Conservation (phyloP, 2,797 vertebrate genomes). For the Carcharodon carcharias region DNA sequence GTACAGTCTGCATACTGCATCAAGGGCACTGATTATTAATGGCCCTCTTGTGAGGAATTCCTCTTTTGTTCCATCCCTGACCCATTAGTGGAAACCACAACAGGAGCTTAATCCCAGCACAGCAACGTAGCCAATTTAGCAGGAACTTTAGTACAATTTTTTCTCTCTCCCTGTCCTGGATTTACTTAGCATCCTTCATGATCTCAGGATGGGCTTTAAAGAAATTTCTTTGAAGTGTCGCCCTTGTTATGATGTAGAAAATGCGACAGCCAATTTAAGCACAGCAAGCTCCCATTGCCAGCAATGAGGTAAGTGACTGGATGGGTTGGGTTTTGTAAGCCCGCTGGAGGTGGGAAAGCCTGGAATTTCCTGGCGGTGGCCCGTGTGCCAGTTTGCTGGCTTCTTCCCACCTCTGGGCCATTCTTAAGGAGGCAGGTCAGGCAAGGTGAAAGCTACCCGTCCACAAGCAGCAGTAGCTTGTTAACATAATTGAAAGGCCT, state of each 20-base stretch:
- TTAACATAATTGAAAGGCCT: neutral
- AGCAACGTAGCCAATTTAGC: neutral
- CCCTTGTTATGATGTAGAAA: neutral
- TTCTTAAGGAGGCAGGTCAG: neutral
- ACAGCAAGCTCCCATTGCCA: neutral
- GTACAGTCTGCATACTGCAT: neutral
- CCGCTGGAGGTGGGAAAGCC: neutral
- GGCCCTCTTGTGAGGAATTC: neutral
- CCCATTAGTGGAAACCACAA: neutral
- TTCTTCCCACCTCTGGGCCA: neutral
- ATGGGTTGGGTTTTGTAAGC: neutral
- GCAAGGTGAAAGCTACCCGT: neutral
- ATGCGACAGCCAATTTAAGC: neutral
- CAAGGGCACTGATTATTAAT: neutral
- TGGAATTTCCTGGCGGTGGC: neutral
- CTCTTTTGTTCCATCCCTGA: neutral
- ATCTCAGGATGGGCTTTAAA: neutral
- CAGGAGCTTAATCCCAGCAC: neutral
- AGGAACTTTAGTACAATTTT: neutral
- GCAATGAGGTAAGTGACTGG: neutral
- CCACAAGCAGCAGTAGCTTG: too few relatives aligned
- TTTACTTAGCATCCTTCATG: neutral
- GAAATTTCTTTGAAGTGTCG: neutral
- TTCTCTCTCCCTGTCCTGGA: neutral
- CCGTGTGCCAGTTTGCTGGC: too few relatives aligned